Percentiles rank a stretch among this genome's conserved stretches.
Evolutionary conservation across 2,113 vertebrate genomes (phyloP).

Genomic region (Corapipo altera): DNA sequence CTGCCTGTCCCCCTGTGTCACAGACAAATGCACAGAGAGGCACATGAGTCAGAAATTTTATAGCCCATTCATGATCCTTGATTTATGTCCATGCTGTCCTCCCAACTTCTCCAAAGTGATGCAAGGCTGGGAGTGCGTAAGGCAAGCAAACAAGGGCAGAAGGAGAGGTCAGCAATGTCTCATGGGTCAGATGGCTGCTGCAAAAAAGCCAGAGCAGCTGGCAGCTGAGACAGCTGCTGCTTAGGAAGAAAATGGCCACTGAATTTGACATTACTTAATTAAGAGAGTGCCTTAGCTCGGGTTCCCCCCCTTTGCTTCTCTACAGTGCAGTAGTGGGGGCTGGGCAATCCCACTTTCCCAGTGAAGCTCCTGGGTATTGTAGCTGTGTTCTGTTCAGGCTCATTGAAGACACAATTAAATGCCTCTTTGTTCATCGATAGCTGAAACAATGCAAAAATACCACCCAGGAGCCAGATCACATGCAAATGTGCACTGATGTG

Average conservation of each 20-base stretch:
- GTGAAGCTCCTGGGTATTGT: not conserved
- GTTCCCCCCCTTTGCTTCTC: not conserved
- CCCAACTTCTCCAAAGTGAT: not conserved
- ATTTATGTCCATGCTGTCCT: constrained; percentile 38
- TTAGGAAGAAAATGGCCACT: not conserved
- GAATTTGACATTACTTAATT: constrained; percentile 25
- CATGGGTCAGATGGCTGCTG: not conserved
- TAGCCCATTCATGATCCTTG: constrained; percentile 30
- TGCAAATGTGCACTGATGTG: not conserved
- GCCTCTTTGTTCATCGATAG: not conserved
- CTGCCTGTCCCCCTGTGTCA: not conserved
- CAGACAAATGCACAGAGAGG: not conserved
- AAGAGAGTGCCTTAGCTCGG: not conserved
- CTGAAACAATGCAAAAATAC: constrained; percentile 38
- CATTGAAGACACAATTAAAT: constrained; percentile 29
- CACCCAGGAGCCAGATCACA: constrained; percentile 12
- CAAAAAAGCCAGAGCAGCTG: not conserved
- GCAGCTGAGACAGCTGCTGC: constrained; percentile 12
- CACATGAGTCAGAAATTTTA: not conserved
- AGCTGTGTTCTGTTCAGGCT: not conserved
- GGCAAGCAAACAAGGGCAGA: not conserved
- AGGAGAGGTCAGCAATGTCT: not conserved
- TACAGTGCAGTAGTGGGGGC: not conserved
- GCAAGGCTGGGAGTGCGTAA: not conserved
- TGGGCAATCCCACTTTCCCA: not conserved